Percentiles rank a stretch among this genome's conserved stretches.
Evolutionary conservation across 2,888 invertebrate species (phyloP).

Genomic region (Amaurobius ferox): DNA sequence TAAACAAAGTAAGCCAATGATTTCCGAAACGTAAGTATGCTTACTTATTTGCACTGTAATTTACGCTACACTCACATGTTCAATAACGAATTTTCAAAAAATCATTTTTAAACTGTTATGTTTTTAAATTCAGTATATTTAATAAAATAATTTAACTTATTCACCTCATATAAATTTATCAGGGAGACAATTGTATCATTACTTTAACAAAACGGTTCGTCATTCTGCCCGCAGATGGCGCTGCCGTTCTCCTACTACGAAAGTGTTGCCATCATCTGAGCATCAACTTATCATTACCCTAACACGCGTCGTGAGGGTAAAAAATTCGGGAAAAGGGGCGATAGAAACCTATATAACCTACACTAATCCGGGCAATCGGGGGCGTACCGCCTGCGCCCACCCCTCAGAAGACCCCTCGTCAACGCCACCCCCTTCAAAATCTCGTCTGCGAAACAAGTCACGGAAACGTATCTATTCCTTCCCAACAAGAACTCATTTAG

Average conservation of each 20-base stretch:
- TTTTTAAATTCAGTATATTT: no score
- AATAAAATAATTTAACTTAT: no score
- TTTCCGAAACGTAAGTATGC: no score
- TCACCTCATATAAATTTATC: no score
- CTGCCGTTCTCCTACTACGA: constrained; percentile 7
- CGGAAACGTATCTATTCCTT: constrained; percentile 36
- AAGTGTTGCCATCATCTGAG: constrained; percentile 39
- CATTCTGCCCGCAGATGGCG: constrained; percentile 9
- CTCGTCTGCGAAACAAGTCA: constrained; percentile 47
- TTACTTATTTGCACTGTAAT: no score
- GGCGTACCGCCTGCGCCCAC: constrained; percentile 41
- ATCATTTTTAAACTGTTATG: no score
- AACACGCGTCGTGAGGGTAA: constrained; percentile 40
- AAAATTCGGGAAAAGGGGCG: constrained; percentile 4
- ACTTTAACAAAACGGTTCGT: background rate
- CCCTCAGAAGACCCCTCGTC: background rate
- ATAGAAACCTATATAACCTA: constrained; percentile 58
- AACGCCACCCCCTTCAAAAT: constrained; percentile 19
- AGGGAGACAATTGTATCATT: background rate
- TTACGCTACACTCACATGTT: no score
- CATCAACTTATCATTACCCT: constrained; percentile 65
- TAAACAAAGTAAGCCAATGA: no score
- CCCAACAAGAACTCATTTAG: constrained; percentile 41
- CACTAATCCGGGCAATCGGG: constrained; percentile 66
- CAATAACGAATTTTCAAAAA: no score